Conservation (phyloP, 1,140 invertebrate genomes). For the Pinna nobilis region DNA sequence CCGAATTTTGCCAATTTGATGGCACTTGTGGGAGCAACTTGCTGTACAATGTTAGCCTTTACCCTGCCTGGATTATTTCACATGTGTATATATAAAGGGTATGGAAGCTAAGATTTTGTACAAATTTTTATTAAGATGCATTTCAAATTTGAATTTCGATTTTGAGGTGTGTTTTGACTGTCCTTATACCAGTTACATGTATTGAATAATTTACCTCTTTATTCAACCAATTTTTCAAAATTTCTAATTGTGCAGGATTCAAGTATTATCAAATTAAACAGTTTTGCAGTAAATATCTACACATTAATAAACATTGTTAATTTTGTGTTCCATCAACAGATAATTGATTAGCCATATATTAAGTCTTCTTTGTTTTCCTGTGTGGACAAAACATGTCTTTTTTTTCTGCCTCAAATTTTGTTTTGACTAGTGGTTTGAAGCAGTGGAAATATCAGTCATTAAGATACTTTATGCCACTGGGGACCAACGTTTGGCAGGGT, state of each 20-base stretch:
- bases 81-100: conserved; percentile 73
- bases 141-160: neutral
- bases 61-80: conserved; percentile 76
- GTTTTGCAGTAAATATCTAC: too few species aligned
- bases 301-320: too few species aligned
- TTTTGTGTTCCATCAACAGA: too few species aligned
- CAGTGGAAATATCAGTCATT: too few species aligned
- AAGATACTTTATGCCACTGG: too few species aligned
- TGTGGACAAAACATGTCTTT: too few species aligned
- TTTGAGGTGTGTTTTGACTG: neutral
- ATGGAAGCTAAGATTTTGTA: neutral
- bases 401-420: too few species aligned
- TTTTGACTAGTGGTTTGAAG: too few species aligned
- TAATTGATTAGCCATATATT: too few species aligned
- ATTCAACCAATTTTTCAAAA: neutral
- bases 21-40: conserved; percentile 76
- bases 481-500: too few species aligned
- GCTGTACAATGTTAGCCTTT: conserved; percentile 76
- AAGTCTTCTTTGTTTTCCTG: too few species aligned
- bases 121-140: neutral
- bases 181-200: neutral
- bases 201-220: neutral
- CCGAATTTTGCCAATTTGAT: conserved; percentile 76
- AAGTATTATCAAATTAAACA: too few species aligned
- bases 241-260: neutral